Evolutionary conservation across 1,140 invertebrate species (phyloP), one percentile per base, ranked within the genome.

Genomic region (Panulirus ornatus): DNA sequence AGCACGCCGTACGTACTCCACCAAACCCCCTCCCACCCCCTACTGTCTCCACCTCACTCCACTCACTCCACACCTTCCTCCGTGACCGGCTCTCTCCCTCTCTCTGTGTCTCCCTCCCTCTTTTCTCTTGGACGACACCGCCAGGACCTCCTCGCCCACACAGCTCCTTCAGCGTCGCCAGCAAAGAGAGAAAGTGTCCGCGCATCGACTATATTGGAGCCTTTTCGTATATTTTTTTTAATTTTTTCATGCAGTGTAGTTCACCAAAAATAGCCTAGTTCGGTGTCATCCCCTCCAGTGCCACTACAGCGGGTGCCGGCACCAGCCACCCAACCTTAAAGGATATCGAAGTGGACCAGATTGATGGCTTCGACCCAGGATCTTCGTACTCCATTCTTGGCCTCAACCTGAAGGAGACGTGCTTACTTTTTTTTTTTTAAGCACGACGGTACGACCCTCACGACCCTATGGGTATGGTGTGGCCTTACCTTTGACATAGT

Each of bases 1-100:
- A 89, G 63, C 87, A 89, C 79, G 87, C 87, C 47, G 87, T 89
- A 89, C 79, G 87, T 89, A 89, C 63, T 63, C 44, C 30, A 30
- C 71, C 44, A 30, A 9, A 40, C 30, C n/a, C 34, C 5, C 34
- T 16, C 11, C 36, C 30, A 44, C 11, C 83, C 30, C 58, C 30
- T 5, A 40, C 36, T 34, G 30, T 22, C 30, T n/a, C 30, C 19
- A 19, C 38, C 73, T 30, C 36, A 38, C 73, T 42, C 40, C 2
- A 6, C 73, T 30, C 16, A 30, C 78, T 73, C 30, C 70, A 1
- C 79, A 34, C 38, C 79, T 30, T 11, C 47, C 79, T 36, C 1
- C 42, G 16, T 34, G 3, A 5, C 47, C 78, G 14, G 19, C 54
- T 38, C 58, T 36, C 30, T 34, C n/a, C 79, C 14, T 22, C 58